Base-by-base conservation (phyloP, 2,888 invertebrate species). In the Diploptera punctata region DNA sequence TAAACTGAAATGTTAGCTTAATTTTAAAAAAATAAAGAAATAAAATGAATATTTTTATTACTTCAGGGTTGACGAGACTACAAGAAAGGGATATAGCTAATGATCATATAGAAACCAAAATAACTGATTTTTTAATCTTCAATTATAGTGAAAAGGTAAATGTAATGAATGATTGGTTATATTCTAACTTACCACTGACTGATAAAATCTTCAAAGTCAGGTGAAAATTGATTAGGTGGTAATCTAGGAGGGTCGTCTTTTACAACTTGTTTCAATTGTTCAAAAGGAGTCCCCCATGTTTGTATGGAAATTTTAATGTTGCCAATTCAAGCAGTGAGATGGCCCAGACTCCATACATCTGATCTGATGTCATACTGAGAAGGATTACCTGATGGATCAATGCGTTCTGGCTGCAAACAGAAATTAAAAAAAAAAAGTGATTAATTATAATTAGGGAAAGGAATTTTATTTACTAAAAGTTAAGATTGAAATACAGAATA, bases 311-410 rank as follows among this genome's bases (percentile, higher is more conserved):
- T 78, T 90, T 91, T 4, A 98, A 98, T 3, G 95, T 97, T 16
- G 97, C 95, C 79, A 99, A 87, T 85, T 99, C 99, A 76, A 98
- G 93, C 86, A 99, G 87, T 5, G 98, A 97, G 80, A 99, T 99
- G 69, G n/a, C 99, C 99, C 76, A 99, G 86, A 67, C 97, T 97
- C 99, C 99, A 99, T 0, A 99, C 97, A 84, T 99, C 99, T 33
- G 98, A 98, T 75, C 97, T 89, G 77, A 98, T 97, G 81, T 98
- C 98, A 81, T 99, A 99, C 77, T 94, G 87, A 5, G 93, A 91
- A 19, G 93, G 92, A 79, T 90, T 89, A 19, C 93, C 94, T 70
- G 92, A 88, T 0, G 98, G 98, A 83, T 99, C 97, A 81, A 99
- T 99, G 80, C 99, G 88, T 84, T 99, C 99, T 5, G 99, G 99